Evolutionary conservation across 2,113 vertebrate species (phyloP).

Genomic region (Lamprotornis superbus): DNA sequence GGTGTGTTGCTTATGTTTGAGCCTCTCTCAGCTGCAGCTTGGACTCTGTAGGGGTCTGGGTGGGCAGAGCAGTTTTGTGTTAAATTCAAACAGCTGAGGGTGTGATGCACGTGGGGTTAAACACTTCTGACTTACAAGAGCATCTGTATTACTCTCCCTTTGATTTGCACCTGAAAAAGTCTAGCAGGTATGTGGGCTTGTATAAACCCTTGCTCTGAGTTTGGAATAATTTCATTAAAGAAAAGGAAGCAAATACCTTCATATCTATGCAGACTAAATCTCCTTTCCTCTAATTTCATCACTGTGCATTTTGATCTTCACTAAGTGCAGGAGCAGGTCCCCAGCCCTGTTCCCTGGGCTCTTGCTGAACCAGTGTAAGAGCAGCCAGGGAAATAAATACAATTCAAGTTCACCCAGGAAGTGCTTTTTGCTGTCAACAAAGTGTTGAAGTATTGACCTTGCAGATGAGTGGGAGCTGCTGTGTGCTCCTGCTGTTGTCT

Average conservation of each 20-base stretch:
- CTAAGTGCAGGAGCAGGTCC: not conserved
- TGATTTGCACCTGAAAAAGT: not conserved
- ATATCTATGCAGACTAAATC: not conserved
- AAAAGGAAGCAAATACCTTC: not conserved
- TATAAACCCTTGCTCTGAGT: not conserved
- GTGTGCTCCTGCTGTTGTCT: not conserved
- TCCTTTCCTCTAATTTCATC: not conserved
- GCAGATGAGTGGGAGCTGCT: not conserved
- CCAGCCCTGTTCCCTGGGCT: not conserved
- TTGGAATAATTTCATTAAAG: not conserved
- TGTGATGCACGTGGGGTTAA: not conserved
- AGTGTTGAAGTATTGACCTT: not conserved
- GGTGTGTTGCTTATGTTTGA: not conserved
- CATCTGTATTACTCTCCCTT: not conserved
- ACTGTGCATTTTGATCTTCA: not conserved
- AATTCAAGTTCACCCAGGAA: not conserved
- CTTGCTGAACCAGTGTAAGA: not conserved
- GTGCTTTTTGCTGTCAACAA: not conserved
- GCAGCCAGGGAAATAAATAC: not conserved
- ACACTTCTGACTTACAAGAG: not conserved
- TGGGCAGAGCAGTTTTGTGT: not conserved
- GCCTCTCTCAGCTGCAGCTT: not conserved
- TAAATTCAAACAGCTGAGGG: not conserved
- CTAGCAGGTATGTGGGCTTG: rapidly evolving
- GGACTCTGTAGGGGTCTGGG: not conserved